Evolutionary conservation across 2,797 vertebrate species (phyloP).

Genomic region (Falco berigora): DNA sequence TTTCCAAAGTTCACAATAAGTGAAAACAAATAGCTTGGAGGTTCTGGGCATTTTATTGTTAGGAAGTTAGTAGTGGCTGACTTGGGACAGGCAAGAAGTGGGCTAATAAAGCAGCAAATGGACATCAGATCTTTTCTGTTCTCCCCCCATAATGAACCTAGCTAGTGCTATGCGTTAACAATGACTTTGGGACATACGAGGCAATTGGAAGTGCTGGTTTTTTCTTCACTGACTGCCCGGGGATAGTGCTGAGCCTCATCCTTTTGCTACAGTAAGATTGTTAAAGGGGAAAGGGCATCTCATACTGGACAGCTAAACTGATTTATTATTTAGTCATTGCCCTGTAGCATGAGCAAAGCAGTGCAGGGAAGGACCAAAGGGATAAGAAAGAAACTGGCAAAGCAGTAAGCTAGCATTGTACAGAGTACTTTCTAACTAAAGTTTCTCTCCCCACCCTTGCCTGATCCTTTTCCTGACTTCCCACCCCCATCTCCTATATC

Average conservation of each 20-base stretch:
- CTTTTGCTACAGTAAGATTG: neutral
- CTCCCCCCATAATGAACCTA: neutral
- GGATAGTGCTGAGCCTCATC: neutral
- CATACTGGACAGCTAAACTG: neutral
- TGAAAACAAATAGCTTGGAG: slow-evolving; percentile 1
- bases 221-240: neutral
- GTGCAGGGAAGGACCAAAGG: neutral
- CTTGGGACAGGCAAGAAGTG: neutral
- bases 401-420: neutral
- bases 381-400: neutral
- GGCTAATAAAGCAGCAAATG: neutral
- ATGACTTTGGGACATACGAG: neutral
- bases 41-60: neutral
- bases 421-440: neutral
- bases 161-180: neutral
- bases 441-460: slow-evolving; percentile 31
- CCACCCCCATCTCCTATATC: neutral
- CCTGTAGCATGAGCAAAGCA: neutral
- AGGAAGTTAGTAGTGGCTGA: neutral
- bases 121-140: neutral
- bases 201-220: neutral
- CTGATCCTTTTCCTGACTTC: neutral
- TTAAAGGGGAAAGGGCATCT: neutral
- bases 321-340: neutral
- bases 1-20: slow-evolving; percentile 6